Evolutionary conservation across 2,113 vertebrate species (phyloP), one percentile per base, ranked within the genome.

Genomic region (Atractosteus spatula): DNA sequence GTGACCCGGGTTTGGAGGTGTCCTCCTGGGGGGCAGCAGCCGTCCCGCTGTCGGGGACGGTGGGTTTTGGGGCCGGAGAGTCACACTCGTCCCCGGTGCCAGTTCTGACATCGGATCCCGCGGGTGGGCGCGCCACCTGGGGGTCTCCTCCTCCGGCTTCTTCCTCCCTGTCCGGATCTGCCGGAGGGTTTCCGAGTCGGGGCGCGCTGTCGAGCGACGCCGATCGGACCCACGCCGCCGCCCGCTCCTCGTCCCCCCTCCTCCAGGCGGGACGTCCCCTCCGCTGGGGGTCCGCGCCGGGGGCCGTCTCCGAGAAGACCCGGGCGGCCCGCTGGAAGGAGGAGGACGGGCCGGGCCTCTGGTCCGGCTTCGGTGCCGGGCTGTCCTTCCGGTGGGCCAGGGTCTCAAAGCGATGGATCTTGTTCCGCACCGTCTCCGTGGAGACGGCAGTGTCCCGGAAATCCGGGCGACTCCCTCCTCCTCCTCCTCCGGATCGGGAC

Each of bases 371-470:
- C 4, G 14, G 2, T 3, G 47, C 55, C 70, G 84, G 79, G 61
- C 66, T 55, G 29, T 29, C 29, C 29, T 29, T 29, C 80, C 62
- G 81, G 65, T 84, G 87, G 41, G 87, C 79, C 73, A 93, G 76
- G 57, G 84, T 80, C 72, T 93, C 91, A 73, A 90, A 93, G 77
- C 88, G 88, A 71, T 72, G 82, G 68, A 93, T 93, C 74, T 86
- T 91, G 62, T 87, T 93, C 65, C 79, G 87, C 66, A 93, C 91
- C 8, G 83, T 89, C 55, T 81, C 79, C 29, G 71, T n/a, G 3
- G 81, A 76, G 7, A 73, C 12, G 3, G 14, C 47, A 41, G 16
- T 8, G 7, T 10, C 0, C 42, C 43, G 7, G 45, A 13, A 8
- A 67, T 74, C 41, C 78, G 77, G 6, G 73, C 16, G 8, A 70